These are phyloP conservation scores for Laothoe populi DNA, from an alignment of 2,888 invertebrate species.

Conservation along the genomic window DNA sequence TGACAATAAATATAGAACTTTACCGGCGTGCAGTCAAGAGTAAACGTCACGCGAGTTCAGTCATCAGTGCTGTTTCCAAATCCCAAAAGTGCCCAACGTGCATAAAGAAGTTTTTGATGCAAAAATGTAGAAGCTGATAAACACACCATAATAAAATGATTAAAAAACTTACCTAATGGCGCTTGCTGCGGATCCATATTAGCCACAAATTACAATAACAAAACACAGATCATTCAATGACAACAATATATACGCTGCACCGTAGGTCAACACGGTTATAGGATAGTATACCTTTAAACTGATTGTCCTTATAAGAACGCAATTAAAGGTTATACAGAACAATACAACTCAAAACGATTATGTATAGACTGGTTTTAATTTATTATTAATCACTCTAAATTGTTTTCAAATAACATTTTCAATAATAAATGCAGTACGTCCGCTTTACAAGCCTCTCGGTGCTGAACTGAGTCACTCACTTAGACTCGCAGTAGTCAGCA, in stretches of 20 bases:
- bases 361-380: neutral
- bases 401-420: neutral
- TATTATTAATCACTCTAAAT: neutral
- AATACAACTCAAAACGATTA: neutral
- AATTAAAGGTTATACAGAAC: neutral
- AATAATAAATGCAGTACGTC: neutral
- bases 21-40: too few species aligned
- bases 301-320: neutral
- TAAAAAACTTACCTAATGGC: neutral
- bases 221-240: neutral
- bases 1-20: too few species aligned
- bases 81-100: too few species aligned
- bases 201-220: neutral
- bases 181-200: neutral
- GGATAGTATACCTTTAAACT: neutral
- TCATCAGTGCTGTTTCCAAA: too few species aligned
- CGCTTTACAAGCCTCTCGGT: neutral
- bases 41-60: too few species aligned
- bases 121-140: too few species aligned
- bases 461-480: neutral
- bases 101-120: too few species aligned
- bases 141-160: too few species aligned
- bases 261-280: neutral
- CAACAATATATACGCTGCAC: neutral
- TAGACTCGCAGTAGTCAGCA: too few species aligned